A percentile compares a stretch with the other conserved stretches of the same genome.
Conservation (phyloP, 2,113 vertebrate genomes). For the Polyodon spathula region DNA sequence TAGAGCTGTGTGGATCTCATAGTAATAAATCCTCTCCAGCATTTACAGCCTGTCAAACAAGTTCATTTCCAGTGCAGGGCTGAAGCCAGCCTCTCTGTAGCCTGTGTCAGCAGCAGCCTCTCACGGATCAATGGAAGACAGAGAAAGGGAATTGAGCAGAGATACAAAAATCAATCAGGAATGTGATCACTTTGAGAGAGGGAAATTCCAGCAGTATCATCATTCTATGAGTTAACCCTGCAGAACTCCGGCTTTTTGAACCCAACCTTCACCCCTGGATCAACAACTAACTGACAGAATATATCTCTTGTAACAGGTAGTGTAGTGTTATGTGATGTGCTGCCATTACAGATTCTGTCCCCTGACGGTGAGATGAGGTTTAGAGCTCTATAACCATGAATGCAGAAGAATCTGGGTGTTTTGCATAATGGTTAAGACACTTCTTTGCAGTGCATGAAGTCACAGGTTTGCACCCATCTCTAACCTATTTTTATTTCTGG, state of each 20-base stretch:
- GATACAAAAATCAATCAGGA: constrained; percentile 69
- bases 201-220: constrained; percentile 37
- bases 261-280: background rate
- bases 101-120: constrained; percentile 58
- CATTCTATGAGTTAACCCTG: constrained; percentile 45
- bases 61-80: constrained; percentile 62
- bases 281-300: too few relatives aligned
- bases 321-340: too few relatives aligned
- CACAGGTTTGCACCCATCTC: too few relatives aligned
- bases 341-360: too few relatives aligned
- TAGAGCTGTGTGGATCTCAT: too few relatives aligned
- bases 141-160: constrained; percentile 55
- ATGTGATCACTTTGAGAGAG: constrained; percentile 59
- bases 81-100: constrained; percentile 42
- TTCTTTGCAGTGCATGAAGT: too few relatives aligned
- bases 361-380: too few relatives aligned
- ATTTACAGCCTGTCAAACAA: constrained; percentile 59
- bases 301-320: too few relatives aligned
- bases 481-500: too few relatives aligned
- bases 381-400: too few relatives aligned
- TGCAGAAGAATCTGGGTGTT: too few relatives aligned
- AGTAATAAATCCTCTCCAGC: constrained; percentile 67
- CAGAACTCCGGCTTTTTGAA: constrained; percentile 15
- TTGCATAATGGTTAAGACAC: too few relatives aligned
- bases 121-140: constrained; percentile 58